Conservation (phyloP, 2,888 invertebrate genomes). For the Mayetiola destructor region DNA sequence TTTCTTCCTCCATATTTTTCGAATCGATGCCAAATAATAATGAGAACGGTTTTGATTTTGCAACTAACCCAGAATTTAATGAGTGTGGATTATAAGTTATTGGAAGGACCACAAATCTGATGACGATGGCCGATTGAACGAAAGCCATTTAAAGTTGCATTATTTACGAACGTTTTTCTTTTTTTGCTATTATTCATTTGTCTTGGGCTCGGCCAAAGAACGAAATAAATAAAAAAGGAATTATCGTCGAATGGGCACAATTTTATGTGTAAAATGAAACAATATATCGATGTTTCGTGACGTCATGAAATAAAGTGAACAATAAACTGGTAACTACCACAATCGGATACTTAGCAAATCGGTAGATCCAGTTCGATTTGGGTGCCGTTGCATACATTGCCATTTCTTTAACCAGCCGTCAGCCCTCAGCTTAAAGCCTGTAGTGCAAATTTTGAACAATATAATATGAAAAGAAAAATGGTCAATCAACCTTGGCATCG, state of each 20-base stretch:
- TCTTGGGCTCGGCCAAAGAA: neutral
- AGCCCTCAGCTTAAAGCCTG: no score
- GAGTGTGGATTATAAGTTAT: no score
- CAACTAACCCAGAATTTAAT: neutral
- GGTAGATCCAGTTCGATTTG: neutral
- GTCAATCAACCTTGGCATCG: neutral
- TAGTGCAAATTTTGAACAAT: no score
- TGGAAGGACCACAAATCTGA: no score
- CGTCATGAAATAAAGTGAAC: neutral
- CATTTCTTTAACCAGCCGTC: no score
- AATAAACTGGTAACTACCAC: no score
- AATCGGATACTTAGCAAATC: slow-evolving; percentile 5
- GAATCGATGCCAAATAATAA: slow-evolving; percentile 10
- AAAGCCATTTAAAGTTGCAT: no score
- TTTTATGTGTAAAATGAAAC: slow-evolving; percentile 1
- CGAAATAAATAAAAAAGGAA: neutral
- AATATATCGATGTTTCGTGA: neutral
- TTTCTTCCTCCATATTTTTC: neutral
- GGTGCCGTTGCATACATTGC: no score
- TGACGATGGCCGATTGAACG: no score
- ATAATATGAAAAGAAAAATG: neutral
- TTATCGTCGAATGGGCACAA: slow-evolving; percentile 9
- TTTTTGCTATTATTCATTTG: neutral
- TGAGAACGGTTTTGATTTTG: neutral
- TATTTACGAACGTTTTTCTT: no score